phyloP scores from a whole-genome alignment of 2,797 vertebrate genomes.

The Hippoglossus hippoglossus region DNA sequence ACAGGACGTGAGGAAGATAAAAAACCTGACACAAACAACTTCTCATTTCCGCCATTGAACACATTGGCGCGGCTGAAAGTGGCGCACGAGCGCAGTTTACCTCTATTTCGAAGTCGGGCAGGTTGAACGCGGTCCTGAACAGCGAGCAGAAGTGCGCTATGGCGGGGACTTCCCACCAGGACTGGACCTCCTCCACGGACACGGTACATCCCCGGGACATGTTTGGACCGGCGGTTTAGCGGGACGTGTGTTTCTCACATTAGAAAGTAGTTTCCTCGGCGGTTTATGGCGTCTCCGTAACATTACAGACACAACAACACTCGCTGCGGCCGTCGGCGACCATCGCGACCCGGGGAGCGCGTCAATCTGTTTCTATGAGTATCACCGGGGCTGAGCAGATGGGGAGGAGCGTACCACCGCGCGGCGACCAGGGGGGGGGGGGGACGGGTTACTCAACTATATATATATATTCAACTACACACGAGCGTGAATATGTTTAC shows the following conservation, averaged over 20 bases:
- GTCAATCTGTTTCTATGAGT: constrained; percentile 83
- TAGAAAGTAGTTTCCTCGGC: constrained; percentile 68
- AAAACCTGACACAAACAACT: constrained; percentile 77
- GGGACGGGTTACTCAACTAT: not conserved
- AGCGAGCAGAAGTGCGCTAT: constrained; percentile 98
- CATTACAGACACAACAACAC: constrained; percentile 74
- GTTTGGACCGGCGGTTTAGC: constrained; percentile 68
- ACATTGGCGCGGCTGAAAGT: not conserved
- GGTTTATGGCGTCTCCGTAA: constrained; percentile 36
- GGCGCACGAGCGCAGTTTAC: constrained; percentile 76
- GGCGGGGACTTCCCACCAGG: constrained; percentile 99
- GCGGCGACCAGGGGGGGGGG: constrained; percentile 32
- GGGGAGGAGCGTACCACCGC: constrained; percentile 79
- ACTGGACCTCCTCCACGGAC: constrained; percentile 94
- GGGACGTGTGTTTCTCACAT: constrained; percentile 75
- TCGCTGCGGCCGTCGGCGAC: constrained; percentile 52
- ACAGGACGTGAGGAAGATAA: constrained; percentile 8
- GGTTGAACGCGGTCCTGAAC: constrained; percentile 95
- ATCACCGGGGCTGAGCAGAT: constrained; percentile 83
- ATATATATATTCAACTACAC: not conserved
- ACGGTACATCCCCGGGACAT: constrained; percentile 88
- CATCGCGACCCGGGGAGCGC: constrained; percentile 76
- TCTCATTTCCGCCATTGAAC: constrained; percentile 58
- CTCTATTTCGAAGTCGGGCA: constrained; percentile 98
- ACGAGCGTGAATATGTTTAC: fast-evolving